A percentile compares a stretch with the other conserved stretches of the same genome.
These are phyloP conservation scores for Motacilla tschutschensis DNA, from an alignment of 2,113 vertebrate genomes.

Conservation along the genomic window DNA sequence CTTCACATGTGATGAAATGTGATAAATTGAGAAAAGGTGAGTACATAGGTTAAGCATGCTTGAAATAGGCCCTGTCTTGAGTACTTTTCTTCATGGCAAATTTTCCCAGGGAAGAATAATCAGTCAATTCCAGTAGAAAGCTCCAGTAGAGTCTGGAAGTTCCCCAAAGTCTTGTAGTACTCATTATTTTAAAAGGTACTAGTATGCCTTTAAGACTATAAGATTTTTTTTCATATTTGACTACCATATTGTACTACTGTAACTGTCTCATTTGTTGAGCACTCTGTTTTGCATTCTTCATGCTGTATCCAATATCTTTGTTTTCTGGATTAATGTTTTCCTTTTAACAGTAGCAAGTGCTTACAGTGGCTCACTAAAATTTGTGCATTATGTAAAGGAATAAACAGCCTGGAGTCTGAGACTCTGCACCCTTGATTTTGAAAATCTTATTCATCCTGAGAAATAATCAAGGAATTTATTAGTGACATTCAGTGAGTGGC, in stretches of 20 bases:
- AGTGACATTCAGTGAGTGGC: neutral
- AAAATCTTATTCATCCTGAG: neutral
- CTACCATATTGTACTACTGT: no score
- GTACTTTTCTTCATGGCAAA: neutral
- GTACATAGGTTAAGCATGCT: neutral
- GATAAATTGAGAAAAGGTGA: neutral
- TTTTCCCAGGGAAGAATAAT: neutral
- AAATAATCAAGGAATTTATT: neutral
- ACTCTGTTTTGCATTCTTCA: accelerated
- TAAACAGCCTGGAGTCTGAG: neutral
- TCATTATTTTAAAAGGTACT: neutral
- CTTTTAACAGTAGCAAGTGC: neutral
- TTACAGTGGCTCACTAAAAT: neutral
- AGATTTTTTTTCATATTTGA: neutral
- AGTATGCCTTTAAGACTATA: neutral
- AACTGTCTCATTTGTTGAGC: neutral
- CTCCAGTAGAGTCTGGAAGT: neutral
- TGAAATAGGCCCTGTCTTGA: neutral
- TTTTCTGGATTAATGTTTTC: neutral
- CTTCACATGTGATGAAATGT: neutral
- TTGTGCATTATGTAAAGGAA: neutral
- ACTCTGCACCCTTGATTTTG: neutral
- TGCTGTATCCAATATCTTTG: neutral
- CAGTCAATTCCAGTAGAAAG: accelerated
- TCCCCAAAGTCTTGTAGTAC: neutral